Percentiles rank a stretch among this genome's conserved stretches.
phyloP scores from a whole-genome alignment of 2,113 vertebrate species.

The Cavia porcellus region DNA sequence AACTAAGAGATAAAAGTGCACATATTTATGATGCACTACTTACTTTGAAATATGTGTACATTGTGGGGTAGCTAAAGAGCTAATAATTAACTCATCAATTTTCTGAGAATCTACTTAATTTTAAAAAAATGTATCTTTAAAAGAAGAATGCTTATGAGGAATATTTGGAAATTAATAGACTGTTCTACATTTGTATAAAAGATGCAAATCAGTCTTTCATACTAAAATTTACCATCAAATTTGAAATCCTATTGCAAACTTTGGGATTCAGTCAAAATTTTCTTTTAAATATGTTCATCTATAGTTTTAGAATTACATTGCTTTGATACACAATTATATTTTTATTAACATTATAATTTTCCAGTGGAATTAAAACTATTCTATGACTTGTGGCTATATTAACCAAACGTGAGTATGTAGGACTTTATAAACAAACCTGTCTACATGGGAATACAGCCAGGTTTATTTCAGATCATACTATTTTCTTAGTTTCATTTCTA shows the following conservation, averaged over 20 bases:
- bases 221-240: background rate
- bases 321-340: background rate
- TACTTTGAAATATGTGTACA: background rate
- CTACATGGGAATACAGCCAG: background rate
- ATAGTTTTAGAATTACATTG: background rate
- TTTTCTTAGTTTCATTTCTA: background rate
- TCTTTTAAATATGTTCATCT: background rate
- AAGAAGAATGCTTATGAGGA: background rate
- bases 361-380: background rate
- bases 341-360: background rate
- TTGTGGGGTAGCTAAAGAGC: background rate
- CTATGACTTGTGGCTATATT: background rate
- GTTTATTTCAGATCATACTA: background rate
- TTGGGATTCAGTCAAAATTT: background rate
- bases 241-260: background rate
- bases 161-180: background rate
- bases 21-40: background rate
- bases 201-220: background rate
- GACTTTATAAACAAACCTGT: background rate
- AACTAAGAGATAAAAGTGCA: background rate
- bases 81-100: background rate
- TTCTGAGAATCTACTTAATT: background rate
- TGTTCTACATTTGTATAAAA: background rate
- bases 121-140: background rate
- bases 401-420: background rate